Evolutionary conservation across 92 coral and sea anemone genomes (phyloP), one percentile per base, ranked within the genome.

Genomic region (Zoanthus sansibaricus): DNA sequence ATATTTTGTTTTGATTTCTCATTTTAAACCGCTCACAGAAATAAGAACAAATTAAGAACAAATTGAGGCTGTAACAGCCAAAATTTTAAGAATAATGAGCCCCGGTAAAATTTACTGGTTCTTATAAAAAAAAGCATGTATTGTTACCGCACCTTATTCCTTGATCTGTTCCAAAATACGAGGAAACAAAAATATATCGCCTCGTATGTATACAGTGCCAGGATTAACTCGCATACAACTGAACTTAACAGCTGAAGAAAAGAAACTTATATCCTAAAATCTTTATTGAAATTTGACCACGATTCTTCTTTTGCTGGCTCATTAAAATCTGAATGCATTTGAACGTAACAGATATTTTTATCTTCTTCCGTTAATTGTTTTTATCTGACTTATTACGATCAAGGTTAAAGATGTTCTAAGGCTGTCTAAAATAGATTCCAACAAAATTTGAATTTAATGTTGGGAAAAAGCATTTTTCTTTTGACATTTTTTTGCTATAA

Each of bases 331-430:
- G 66, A 54, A 0, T 76, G 37, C 66, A 59, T 76, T 54, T 76
- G 42, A 52, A 37, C 42, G 42, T 37, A 37, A 54, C 16, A 54
- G 68, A 71, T 25, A 51, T 20, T 49, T 76, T 33, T 76, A 16
- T 76, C 82, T 51, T 51, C 66, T 76, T 76, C 66, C 82, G 79
- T 20, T 31, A 49, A 75, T 75, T 75, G 79, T 12, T 56, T 54
- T 32, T 44, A 31, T 16, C 56, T 51, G 30, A 46, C 67, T 52
- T 76, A 51, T 76, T 76, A 76, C 82, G 21, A 37, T 76, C 51
- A 42, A 76, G 13, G 48, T 12, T 2, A n/a, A 71, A 79, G 33
- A 46, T 79, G 49, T 21, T 7, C 12, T 56, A 20, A 45, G 21
- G 51, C 67, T 30, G 59, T 30, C 33, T 80, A 32, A 64, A 33